Conservation (phyloP, 2,113 vertebrate genomes). For the Circaetus cinerascens region DNA sequence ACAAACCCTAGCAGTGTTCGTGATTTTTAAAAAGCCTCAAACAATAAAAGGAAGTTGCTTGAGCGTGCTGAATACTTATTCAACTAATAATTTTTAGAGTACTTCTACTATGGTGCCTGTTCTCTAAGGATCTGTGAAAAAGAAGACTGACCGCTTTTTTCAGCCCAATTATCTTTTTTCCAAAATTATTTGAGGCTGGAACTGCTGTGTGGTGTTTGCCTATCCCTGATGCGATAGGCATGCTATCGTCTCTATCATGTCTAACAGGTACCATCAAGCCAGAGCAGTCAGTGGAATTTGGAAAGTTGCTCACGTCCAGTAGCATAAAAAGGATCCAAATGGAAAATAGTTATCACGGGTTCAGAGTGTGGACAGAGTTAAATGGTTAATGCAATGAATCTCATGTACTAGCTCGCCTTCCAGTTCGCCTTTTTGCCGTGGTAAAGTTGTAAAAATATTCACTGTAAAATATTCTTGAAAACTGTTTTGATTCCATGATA, state of each 20-base stretch:
- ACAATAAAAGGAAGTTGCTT: background rate
- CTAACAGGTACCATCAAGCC: background rate
- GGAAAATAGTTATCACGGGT: background rate
- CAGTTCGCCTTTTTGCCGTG: background rate
- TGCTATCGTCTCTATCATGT: background rate
- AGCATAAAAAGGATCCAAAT: background rate
- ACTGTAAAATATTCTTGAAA: background rate
- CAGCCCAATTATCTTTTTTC: background rate
- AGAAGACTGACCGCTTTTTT: background rate
- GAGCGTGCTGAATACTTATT: background rate
- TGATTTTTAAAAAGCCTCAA: conserved; percentile 22
- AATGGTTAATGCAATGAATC: background rate
- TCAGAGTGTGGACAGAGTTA: background rate
- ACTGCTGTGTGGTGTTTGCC: background rate
- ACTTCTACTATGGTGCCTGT: background rate
- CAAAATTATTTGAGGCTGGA: background rate
- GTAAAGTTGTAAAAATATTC: background rate
- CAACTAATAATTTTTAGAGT: background rate
- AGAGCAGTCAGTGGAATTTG: background rate
- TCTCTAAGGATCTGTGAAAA: background rate
- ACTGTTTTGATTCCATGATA: background rate
- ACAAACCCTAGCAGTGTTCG: background rate
- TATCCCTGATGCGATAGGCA: background rate
- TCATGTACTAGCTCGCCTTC: background rate
- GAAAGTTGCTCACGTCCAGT: background rate